Base-by-base conservation (phyloP, 1,140 invertebrate genomes). In the Penaeus japonicus region DNA sequence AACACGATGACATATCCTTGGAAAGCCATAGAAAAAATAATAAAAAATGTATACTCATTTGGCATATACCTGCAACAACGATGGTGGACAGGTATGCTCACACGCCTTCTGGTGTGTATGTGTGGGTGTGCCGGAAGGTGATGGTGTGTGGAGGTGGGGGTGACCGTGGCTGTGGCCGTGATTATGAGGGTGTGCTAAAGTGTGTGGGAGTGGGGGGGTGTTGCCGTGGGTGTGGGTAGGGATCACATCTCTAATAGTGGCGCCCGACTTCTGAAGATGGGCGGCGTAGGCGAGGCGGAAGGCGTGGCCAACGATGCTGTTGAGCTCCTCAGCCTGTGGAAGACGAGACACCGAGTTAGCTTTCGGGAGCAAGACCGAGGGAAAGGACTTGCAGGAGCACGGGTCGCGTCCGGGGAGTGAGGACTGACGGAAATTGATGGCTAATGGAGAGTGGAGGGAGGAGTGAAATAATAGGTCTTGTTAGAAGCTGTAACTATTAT, bases 261-360 rank as follows among this genome's bases (percentile, higher is more conserved):
- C 87, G 15, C 85, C 89, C 39, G 92, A 90, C 65, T 94, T 94
- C 92, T 96, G 96, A 92, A 96, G 94, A 93, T 97, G 96, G 91
- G 96, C 95, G 91, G 96, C 96, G 93, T 97, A 97, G 91, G 97
- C 96, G 95, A 97, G 96, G 92, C 96, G 96, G 94, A 97, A 97
- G 91, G 96, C 96, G 96, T 97, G 96, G 92, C 96, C 96, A 90
- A 97, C 96, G 91, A 97, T 95, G 89, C 96, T 94, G 93, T 97
- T 97, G 92, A 97, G 93, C 93, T 97, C 96, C 92, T 97, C 96
- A 90, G 96, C 96, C 96, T 97, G 94, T 3, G 94, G 94, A 91
- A 59, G 88, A 70, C 53, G 54, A 89, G 59, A 78, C 35, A 32
- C n/a, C 70, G 17, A 27, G 70, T 30, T 73, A 73, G 5, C 62